Evolutionary conservation across 2,797 vertebrate species (phyloP).

Genomic region (Pitangus sulphuratus): DNA sequence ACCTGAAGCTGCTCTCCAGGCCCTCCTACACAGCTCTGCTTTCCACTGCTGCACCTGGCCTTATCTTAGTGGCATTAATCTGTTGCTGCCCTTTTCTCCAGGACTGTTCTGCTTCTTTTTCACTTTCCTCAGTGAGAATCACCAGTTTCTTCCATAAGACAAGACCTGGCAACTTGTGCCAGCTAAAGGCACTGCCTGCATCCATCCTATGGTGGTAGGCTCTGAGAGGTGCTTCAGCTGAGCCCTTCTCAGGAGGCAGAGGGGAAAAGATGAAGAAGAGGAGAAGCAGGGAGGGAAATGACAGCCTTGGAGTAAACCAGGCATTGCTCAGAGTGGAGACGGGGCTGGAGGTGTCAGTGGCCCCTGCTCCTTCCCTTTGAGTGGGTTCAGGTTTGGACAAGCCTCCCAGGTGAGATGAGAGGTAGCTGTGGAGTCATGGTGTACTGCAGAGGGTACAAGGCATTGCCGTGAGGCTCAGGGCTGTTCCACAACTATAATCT

Average conservation of each 20-base stretch:
- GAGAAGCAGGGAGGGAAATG: not conserved
- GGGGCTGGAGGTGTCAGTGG: not conserved
- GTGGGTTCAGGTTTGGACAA: not conserved
- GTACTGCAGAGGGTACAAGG: accelerated
- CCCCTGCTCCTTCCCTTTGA: not conserved
- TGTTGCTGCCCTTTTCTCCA: not conserved
- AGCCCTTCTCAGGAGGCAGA: not conserved
- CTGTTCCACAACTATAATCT: not conserved
- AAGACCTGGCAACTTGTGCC: not conserved
- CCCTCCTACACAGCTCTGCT: not conserved
- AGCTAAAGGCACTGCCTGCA: not conserved
- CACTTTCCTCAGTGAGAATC: not conserved
- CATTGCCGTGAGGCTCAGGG: not conserved
- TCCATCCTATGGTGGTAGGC: not conserved
- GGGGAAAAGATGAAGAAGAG: not conserved
- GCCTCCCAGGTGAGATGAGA: not conserved
- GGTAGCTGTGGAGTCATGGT: not conserved
- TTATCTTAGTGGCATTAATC: not conserved
- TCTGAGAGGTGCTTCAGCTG: not conserved
- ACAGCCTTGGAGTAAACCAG: not conserved
- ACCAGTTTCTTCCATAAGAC: not conserved
- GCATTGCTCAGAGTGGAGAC: not conserved
- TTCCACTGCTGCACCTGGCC: not conserved
- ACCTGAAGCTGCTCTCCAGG: not conserved
- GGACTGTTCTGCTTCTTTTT: not conserved